Conservation (phyloP, 1,140 invertebrate species). For the Listronotus oregonensis region DNA sequence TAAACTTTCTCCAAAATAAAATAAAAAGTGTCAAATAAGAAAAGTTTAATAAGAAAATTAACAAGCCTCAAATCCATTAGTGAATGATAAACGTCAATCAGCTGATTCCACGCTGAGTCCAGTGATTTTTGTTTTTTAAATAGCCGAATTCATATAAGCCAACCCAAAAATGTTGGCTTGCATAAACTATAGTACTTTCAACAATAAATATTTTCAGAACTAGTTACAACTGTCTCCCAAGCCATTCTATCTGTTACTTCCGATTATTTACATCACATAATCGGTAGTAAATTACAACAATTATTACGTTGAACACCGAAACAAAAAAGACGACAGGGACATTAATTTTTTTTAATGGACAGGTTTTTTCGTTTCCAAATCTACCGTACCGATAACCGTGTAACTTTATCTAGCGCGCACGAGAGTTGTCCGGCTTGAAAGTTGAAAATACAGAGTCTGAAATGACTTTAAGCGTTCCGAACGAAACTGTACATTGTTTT, state of each 20-base stretch:
- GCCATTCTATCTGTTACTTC: slow-evolving; percentile 6
- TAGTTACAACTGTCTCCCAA: too few species aligned
- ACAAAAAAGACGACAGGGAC: slow-evolving; percentile 19
- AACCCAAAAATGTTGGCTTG: too few species aligned
- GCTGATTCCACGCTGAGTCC: too few species aligned
- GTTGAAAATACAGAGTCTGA: background rate
- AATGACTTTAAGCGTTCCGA: background rate
- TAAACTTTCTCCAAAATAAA: too few species aligned
- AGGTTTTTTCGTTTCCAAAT: slow-evolving; percentile 28
- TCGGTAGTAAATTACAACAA: slow-evolving; percentile 30
- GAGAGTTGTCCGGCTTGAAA: slow-evolving; percentile 10
- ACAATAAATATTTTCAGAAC: too few species aligned
- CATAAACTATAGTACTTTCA: too few species aligned
- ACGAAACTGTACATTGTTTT: slow-evolving; percentile 29
- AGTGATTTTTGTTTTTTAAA: too few species aligned
- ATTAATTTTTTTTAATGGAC: slow-evolving; percentile 33
- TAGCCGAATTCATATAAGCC: too few species aligned
- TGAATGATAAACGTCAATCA: too few species aligned
- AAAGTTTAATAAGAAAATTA: too few species aligned
- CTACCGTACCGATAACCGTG: slow-evolving; percentile 16
- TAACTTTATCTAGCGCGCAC: slow-evolving; percentile 7
- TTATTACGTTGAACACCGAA: slow-evolving; percentile 21
- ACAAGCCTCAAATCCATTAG: too few species aligned
- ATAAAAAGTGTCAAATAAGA: too few species aligned
- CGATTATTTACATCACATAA: slow-evolving; percentile 18